These are phyloP conservation scores for Atopsyche davidsoni DNA, from an alignment of 1,140 invertebrate genomes.

Conservation along the genomic window DNA sequence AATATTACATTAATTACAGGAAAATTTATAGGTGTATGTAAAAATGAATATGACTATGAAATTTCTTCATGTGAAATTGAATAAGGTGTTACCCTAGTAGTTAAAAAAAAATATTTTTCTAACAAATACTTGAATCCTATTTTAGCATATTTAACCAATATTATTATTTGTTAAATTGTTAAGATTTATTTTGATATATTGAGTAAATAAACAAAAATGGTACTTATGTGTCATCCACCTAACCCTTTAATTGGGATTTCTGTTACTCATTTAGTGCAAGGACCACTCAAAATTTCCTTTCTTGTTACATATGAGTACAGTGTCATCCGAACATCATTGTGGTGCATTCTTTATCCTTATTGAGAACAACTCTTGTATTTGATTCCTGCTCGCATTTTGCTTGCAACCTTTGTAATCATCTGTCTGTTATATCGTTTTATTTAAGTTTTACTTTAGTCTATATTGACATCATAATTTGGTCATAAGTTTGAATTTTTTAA, in stretches of 20 bases:
- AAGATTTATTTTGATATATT: too few species aligned
- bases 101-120: too few species aligned
- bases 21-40: too few species aligned
- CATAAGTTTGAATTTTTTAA: conserved; percentile 28
- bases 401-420: conserved; percentile 30
- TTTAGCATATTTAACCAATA: too few species aligned
- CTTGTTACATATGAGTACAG: conserved; percentile 20
- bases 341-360: conserved; percentile 27
- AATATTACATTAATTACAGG: too few species aligned
- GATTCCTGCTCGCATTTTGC: conserved; percentile 30
- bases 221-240: too few species aligned
- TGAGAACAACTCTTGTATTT: conserved; percentile 23
- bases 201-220: too few species aligned
- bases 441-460: conserved; percentile 26
- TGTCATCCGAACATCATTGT: conserved; percentile 23
- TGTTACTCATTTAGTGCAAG: conserved; percentile 46
- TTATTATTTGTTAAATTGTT: too few species aligned
- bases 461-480: conserved; percentile 27
- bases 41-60: too few species aligned
- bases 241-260: not conserved
- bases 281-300: conserved; percentile 69
- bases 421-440: conserved; percentile 26
- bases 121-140: too few species aligned
- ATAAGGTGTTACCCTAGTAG: too few species aligned
- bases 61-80: too few species aligned